A percentile compares a stretch with the other conserved stretches of the same genome.
Evolutionary conservation across 2,113 vertebrate species (phyloP).

Genomic region (Calyptommatus sinebrachiatus): DNA sequence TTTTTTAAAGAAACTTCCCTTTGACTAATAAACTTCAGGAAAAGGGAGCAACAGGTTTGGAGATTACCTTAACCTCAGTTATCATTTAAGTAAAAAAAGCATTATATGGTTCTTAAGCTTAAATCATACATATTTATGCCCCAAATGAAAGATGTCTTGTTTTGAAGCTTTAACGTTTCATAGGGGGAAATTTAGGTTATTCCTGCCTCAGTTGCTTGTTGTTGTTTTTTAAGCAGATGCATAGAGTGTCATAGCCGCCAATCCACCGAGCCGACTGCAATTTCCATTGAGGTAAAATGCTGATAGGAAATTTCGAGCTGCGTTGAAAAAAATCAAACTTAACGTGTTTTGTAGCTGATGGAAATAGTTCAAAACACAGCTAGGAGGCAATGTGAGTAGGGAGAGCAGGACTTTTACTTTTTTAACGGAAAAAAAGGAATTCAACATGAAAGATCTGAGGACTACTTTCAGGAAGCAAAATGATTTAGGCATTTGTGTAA

Average conservation of each 20-base stretch:
- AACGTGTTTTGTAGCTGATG: conserved; percentile 11
- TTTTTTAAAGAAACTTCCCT: too few species aligned
- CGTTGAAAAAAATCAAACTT: conserved; percentile 22
- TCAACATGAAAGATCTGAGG: not conserved
- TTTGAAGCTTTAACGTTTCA: conserved; percentile 43
- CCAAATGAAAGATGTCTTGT: conserved; percentile 28
- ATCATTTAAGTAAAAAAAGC: conserved; percentile 25
- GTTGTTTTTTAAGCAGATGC: conserved; percentile 21
- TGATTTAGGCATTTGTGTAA: not conserved
- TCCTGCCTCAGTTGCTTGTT: conserved; percentile 15
- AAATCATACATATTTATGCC: conserved; percentile 48
- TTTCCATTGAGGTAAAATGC: conserved; percentile 29
- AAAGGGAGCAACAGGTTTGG: conserved; percentile 21
- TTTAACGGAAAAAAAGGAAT: not conserved
- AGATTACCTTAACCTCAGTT: conserved; percentile 11
- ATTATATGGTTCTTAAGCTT: conserved; percentile 27
- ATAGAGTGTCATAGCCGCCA: conserved; percentile 47
- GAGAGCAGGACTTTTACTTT: not conserved
- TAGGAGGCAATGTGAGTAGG: not conserved
- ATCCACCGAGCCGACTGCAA: not conserved
- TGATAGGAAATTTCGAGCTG: conserved; percentile 21
- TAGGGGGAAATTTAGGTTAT: conserved; percentile 24
- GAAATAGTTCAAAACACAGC: conserved; percentile 24
- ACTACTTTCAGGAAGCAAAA: not conserved
- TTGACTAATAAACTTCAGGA: not conserved